Base-by-base conservation (phyloP, 2,888 invertebrate genomes). In the Cactoblastis cactorum region DNA sequence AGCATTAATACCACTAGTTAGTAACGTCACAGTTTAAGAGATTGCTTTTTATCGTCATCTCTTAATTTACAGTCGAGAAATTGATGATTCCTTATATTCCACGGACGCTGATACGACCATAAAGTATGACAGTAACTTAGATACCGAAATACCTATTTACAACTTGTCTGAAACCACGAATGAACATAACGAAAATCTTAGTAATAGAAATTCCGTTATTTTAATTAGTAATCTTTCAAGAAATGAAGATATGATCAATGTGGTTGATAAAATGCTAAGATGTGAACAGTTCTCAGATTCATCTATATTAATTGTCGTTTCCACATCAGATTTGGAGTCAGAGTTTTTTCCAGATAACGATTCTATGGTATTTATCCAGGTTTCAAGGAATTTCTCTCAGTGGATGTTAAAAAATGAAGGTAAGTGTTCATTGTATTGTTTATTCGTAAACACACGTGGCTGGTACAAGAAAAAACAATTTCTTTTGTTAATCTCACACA, bases 221-320 rank as follows among this genome's bases (percentile, higher is more conserved):
- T 49, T 70, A 2, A 56, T 66, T n/a, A 69, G 63, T 32, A 55
- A 72, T 49, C 52, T 66, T 1, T 51, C 56, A 9, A 65, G 50
- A 51, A 53, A 71, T 6, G 50, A 54, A 9, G 63, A 66, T 17
- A 59, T 71, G 17, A 50, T 50, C 17, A 53, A 55, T 5, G 60
- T 76, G 45, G 56, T 76, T 1, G 59, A 69, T 34, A 54, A 69
- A 52, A 56, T 74, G 8, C 33, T 74, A 1, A 45, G 58, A 9
- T 60, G 57, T 2, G 62, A 63, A 1, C 52, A 61, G 12, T 43
- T 70, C 14, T 49, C 51, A 3, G 57, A 61, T 32, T 77, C 80
- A 0, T 76, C 77, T 3, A 59, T 78, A 19, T 69, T 70, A 45
- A 52, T 80, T 9, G 59, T 78, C 0, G 61, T 80, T 8, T 63